Evolutionary conservation across 2,113 vertebrate genomes (phyloP).

Genomic region (Barnardius zonarius): DNA sequence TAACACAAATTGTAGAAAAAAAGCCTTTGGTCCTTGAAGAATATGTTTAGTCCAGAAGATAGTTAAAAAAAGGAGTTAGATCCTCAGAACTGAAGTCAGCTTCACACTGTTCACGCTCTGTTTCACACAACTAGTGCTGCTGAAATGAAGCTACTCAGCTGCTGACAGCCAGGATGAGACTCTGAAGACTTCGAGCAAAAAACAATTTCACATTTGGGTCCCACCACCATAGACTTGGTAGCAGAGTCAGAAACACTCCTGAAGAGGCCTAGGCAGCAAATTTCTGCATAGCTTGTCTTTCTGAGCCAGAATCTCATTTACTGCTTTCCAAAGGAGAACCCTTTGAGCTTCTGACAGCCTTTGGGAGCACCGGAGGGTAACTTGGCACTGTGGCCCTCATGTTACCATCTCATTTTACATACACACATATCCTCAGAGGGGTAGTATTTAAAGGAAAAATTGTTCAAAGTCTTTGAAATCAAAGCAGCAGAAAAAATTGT

Average conservation of each 20-base stretch:
- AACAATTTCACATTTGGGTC: background rate
- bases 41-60: background rate
- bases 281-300: background rate
- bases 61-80: background rate
- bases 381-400: background rate
- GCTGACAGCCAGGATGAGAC: background rate
- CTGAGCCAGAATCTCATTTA: background rate
- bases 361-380: background rate
- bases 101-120: fast-evolving
- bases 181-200: background rate
- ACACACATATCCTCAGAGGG: background rate
- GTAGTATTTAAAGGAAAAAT: background rate
- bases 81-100: background rate
- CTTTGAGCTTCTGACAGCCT: background rate
- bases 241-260: background rate
- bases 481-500: background rate
- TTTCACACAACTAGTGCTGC: background rate
- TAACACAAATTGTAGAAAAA: background rate
- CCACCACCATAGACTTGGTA: background rate
- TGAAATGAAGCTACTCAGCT: background rate
- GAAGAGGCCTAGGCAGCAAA: background rate
- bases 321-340: background rate
- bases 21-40: background rate
- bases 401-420: background rate
- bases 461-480: background rate